Evolutionary conservation across 2,797 vertebrate genomes (phyloP), one percentile per base, ranked within the genome.

Genomic region (Delichon dasypus): DNA sequence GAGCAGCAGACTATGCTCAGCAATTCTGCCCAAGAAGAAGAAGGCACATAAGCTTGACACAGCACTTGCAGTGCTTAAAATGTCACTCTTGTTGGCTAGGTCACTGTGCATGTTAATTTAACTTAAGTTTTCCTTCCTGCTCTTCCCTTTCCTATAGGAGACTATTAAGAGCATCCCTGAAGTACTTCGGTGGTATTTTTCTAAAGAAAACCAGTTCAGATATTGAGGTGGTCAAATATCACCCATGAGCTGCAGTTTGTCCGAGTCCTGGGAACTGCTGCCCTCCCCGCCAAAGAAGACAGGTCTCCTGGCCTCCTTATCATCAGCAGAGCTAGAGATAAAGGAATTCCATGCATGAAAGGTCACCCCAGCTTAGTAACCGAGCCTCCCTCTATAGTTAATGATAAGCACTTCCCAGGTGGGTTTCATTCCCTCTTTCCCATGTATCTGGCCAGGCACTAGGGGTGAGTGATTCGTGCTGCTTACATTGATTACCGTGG

Each of bases 151-250:
- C 8, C 11, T 62, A 4, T 88, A 60, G 78, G 48, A 87, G 58
- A 80, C 32, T 73, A 44, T 86, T 95, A 84, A 54, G 85, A 94
- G 66, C 60, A 92, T 36, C 75, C 42, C 66, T 85, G 29, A 78
- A 94, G 66, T 95, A 82, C 93, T 96, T 94, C 75, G 23, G 66
- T 95, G 66, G 42, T 92, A 54, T 82, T 96, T 96, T 70, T 88
- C 42, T 83, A 68, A 40, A 74, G 64, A 91, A 75, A 92, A 94
- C 60, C 72, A 47, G 45, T 85, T 60, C 15, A 68, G 65, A 48
- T 83, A 88, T 67, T 91, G 6, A 42, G 54, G 80, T 72, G 77
- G 58, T 55, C 38, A 34, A 17, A 50, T 73, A 73, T 44, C 32
- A 42, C 34, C 57, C 38, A 5, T 45, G 66, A 93, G 73, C 40